Base-by-base conservation (phyloP, 2,797 vertebrate species). In the Trachurus trachurus region DNA sequence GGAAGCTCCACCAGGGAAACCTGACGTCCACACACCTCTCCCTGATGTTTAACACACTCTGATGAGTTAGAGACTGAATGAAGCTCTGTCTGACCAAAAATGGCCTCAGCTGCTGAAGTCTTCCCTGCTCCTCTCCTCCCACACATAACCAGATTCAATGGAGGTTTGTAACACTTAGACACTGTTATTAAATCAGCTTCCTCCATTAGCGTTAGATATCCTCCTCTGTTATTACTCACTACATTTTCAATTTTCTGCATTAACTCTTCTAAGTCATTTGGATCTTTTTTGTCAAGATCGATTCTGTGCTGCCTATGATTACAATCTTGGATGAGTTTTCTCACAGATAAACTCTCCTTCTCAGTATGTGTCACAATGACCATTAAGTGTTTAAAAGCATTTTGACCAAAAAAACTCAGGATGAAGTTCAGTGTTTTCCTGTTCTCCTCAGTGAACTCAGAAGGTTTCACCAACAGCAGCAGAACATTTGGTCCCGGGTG, bases 401-500 rank as follows among this genome's bases (percentile, higher is more conserved):
- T 69, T 40, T 22, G 56, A 67, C 31, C 68, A 21, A 88, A 80
- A 56, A 70, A 39, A 44, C 67, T 68, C 29, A 86, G 71, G 70
- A 80, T 62, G 61, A 58, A 76, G 10, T 50, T 62, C 22, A 86
- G 71, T 8, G 9, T 78, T 71, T 71, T 0, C 68, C 50, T 79
- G 34, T 79, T 50, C 19, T 47, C 4, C 2, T 76, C 74, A 9
- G 57, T 81, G 69, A 87, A 85, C 0, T 69, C 34, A n/a, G 80
- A 80, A 19, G 71, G 77, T 1, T 73, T 80, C 22, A 85, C 77
- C n/a, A 83, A 54, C 53, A 87, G 71, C 68, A 87, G 71, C 2
- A 85, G 50, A 13, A 83, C 78, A 54, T 85, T 83, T 64, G 86
- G 86, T 64, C 86, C 82, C 17, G 70, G 82, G 4, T 0, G 0